Evolutionary conservation across 2,113 vertebrate genomes (phyloP).

Genomic region (Odontophorus gujanensis): DNA sequence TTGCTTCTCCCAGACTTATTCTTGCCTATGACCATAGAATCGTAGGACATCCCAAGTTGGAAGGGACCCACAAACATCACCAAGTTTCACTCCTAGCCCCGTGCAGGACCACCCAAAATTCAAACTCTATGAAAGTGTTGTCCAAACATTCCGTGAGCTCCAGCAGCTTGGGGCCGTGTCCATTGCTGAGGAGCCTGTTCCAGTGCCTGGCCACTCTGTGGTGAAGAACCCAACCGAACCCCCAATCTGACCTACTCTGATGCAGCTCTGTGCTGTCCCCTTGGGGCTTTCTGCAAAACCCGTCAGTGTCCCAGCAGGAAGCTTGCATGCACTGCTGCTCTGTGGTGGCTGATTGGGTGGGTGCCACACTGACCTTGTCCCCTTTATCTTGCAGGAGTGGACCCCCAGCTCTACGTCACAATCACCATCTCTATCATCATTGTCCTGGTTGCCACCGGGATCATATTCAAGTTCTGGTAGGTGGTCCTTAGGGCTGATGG

Average conservation of each 20-base stretch:
- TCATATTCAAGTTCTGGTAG: conserved; percentile 88
- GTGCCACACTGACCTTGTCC: not conserved
- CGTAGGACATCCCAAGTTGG: not conserved
- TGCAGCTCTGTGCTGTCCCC: not conserved
- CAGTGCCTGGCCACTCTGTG: not conserved
- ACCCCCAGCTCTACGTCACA: conserved; percentile 84
- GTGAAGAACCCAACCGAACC: not conserved
- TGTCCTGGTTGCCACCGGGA: conserved; percentile 81
- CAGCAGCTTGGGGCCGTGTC: no score
- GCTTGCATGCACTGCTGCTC: not conserved
- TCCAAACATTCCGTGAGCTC: not conserved
- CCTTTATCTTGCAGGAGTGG: conserved; percentile 74
- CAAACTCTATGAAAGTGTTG: not conserved
- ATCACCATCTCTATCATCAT: conserved; percentile 86
- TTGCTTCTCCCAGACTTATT: rapidly evolving
- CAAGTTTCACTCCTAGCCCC: not conserved
- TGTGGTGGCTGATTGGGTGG: rapidly evolving
- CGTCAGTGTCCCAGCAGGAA: not conserved
- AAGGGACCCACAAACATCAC: not conserved
- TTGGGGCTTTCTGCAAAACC: not conserved
- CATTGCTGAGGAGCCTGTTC: no score
- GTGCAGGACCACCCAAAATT: not conserved
- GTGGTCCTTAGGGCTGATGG: not conserved
- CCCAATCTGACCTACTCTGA: not conserved
- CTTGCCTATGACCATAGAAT: not conserved